phyloP scores from a whole-genome alignment of 2,888 invertebrate species.

The Heliconius hortense region DNA sequence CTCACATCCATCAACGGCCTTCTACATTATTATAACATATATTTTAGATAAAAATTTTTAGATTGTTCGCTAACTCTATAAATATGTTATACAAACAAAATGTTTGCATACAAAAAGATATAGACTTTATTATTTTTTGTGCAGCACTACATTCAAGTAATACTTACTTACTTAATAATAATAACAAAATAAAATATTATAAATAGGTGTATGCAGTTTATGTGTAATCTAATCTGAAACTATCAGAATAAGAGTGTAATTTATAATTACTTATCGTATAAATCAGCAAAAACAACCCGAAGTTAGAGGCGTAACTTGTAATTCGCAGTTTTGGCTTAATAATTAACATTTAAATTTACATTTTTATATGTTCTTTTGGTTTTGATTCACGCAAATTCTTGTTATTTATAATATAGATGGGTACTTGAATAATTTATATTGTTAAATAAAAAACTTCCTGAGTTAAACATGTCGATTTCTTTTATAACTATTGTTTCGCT shows the following conservation, averaged over 20 bases:
- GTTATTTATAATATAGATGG: neutral
- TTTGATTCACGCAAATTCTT: neutral
- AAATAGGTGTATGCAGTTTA: slow-evolving; percentile 22
- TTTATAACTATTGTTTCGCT: neutral
- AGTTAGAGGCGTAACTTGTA: slow-evolving; percentile 28
- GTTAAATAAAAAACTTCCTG: slow-evolving; percentile 8
- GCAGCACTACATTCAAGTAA: neutral
- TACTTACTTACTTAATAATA: neutral
- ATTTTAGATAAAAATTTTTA: too few relatives aligned
- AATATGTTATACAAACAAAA: too few relatives aligned
- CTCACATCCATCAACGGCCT: too few relatives aligned
- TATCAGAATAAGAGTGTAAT: slow-evolving; percentile 34
- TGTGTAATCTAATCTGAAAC: slow-evolving; percentile 37
- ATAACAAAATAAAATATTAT: slow-evolving; percentile 13
- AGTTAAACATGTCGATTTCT: neutral
- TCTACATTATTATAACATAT: too few relatives aligned
- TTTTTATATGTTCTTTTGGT: neutral
- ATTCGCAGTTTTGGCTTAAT: slow-evolving; percentile 11
- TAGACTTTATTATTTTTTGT: neutral
- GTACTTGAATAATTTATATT: neutral
- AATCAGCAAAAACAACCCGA: slow-evolving; percentile 35
- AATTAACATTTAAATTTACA: slow-evolving; percentile 3
- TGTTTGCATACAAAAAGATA: too few relatives aligned
- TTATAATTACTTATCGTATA: slow-evolving; percentile 38
- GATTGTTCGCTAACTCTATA: too few relatives aligned